A percentile compares a stretch with the other conserved stretches of the same genome.
These are phyloP conservation scores for Yponomeuta evonymella DNA, from an alignment of 2,888 invertebrate genomes.

Conservation along the genomic window DNA sequence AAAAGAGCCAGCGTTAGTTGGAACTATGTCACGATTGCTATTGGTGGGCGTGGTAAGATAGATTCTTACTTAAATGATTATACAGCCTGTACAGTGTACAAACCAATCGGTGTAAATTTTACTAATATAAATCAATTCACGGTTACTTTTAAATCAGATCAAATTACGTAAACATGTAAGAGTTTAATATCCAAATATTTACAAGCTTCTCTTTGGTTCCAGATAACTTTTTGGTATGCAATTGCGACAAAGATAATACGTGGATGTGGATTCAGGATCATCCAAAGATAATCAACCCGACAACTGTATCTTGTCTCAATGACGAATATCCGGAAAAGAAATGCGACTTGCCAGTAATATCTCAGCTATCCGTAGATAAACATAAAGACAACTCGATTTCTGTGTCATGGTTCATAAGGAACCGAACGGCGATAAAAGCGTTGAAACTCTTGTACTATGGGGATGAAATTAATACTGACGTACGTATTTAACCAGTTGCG, in stretches of 20 bases:
- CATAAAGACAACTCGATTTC: slow-evolving; percentile 90
- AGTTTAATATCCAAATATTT: background rate
- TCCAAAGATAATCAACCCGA: slow-evolving; percentile 71
- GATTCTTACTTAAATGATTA: no score
- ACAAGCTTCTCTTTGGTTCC: slow-evolving; percentile 35
- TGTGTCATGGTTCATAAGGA: slow-evolving; percentile 92
- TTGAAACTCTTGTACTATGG: slow-evolving; percentile 89
- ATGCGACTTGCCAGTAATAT: slow-evolving; percentile 82
- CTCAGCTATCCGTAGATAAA: slow-evolving; percentile 89
- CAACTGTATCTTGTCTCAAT: slow-evolving; percentile 51
- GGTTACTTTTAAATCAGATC: background rate
- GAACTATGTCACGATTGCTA: no score
- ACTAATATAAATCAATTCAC: no score
- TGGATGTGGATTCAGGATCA: slow-evolving; percentile 96
- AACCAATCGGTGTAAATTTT: no score
- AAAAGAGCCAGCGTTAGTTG: no score
- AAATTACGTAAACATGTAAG: background rate
- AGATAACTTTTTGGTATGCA: slow-evolving; percentile 93
- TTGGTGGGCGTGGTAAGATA: no score
- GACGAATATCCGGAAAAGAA: slow-evolving; percentile 64
- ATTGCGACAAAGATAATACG: slow-evolving; percentile 91
- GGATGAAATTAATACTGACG: slow-evolving; percentile 48
- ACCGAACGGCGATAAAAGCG: slow-evolving; percentile 88
- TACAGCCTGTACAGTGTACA: no score
- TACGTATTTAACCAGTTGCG: slow-evolving; percentile 29